phyloP scores from a whole-genome alignment of 2,113 vertebrate genomes.

The Anhinga rufa region DNA sequence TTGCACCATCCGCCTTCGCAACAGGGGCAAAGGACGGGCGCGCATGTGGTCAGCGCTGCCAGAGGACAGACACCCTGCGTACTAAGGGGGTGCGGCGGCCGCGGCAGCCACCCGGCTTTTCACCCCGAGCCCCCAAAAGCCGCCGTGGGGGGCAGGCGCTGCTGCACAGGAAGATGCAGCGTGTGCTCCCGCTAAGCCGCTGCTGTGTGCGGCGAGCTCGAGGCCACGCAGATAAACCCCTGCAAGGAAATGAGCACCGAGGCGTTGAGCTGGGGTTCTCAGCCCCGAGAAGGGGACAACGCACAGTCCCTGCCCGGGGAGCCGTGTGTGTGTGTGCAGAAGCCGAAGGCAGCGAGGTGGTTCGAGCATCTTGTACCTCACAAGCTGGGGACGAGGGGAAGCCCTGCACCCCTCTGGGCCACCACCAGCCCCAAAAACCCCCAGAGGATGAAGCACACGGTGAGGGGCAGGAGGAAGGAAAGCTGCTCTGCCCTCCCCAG shows the following conservation, averaged over 20 bases:
- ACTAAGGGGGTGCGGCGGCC: background rate
- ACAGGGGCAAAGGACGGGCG: background rate
- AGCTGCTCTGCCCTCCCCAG: background rate
- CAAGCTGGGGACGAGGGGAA: accelerated
- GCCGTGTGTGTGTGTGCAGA: too few relatives aligned
- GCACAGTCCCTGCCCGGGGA: background rate
- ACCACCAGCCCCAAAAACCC: background rate
- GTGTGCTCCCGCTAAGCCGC: accelerated
- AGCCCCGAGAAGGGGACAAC: background rate
- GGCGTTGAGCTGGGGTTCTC: too few relatives aligned
- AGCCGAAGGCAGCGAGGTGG: accelerated
- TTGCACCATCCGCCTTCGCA: background rate
- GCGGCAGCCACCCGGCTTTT: background rate
- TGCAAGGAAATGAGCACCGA: accelerated
- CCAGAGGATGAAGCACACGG: accelerated
- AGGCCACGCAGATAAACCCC: background rate
- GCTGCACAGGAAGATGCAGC: accelerated
- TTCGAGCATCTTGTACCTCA: accelerated
- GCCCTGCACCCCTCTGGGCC: background rate
- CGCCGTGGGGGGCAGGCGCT: accelerated
- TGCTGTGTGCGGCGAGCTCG: background rate
- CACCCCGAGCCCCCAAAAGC: background rate
- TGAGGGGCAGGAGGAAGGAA: background rate
- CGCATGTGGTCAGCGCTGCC: accelerated
- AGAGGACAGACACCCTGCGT: background rate